phyloP scores from a whole-genome alignment of 2,113 vertebrate species.

The Patagioenas fasciata region DNA sequence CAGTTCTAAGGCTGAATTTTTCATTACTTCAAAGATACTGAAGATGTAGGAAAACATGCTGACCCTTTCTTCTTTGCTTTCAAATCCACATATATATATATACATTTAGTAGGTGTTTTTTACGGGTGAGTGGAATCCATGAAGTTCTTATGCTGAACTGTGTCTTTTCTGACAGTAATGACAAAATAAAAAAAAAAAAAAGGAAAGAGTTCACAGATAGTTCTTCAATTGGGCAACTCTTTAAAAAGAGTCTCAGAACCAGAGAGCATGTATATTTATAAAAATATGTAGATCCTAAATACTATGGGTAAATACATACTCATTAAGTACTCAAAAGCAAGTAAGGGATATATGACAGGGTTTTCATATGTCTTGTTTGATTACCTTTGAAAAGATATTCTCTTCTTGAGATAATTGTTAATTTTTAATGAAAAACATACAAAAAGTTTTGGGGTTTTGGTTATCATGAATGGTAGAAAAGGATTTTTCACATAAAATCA shows the following conservation, averaged over 20 bases:
- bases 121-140: not conserved
- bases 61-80: not conserved
- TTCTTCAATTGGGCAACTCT: not conserved
- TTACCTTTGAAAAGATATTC: not conserved
- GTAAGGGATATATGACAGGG: not conserved
- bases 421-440: not conserved
- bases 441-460: not conserved
- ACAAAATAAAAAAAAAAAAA: not conserved
- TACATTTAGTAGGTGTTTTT: not conserved
- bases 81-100: not conserved
- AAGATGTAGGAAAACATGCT: not conserved
- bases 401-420: not conserved
- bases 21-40: not conserved
- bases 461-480: not conserved
- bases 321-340: not conserved
- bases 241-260: not conserved
- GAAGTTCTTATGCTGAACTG: not conserved
- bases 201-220: not conserved
- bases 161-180: not conserved
- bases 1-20: not conserved
- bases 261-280: not conserved
- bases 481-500: not conserved
- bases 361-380: not conserved
- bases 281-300: not conserved
- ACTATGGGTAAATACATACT: not conserved